Evolutionary conservation across 1,140 invertebrate genomes (phyloP).

Genomic region (Drosophila pandora): DNA sequence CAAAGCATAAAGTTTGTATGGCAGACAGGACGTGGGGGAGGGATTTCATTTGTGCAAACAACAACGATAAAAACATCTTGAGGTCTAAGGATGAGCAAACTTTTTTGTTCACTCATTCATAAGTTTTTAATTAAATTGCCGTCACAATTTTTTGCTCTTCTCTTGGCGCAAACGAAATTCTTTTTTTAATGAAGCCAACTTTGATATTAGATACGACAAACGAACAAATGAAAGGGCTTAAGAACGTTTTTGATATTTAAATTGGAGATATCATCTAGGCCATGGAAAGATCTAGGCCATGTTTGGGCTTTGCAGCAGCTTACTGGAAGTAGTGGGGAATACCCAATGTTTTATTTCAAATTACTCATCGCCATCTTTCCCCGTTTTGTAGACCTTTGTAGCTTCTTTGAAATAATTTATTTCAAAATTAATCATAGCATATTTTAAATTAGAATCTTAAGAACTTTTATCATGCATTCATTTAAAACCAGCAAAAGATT

Average conservation of each 20-base stretch:
- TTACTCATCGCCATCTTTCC: no score
- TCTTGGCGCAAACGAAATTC: constrained; percentile 42
- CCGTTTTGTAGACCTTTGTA: no score
- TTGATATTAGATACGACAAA: constrained; percentile 23
- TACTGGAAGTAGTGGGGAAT: neutral
- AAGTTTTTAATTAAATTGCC: constrained; percentile 82
- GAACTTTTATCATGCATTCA: no score
- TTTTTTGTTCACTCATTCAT: constrained; percentile 82
- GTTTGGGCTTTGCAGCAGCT: neutral
- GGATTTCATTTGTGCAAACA: constrained; percentile 73
- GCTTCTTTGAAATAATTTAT: no score
- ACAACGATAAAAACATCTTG: constrained; percentile 79
- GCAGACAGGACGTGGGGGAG: neutral
- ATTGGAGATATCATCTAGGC: neutral
- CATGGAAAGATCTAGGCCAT: neutral
- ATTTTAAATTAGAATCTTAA: no score
- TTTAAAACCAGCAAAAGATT: no score
- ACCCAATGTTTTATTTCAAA: no score
- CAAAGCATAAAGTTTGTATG: constrained; percentile 11
- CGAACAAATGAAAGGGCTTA: constrained; percentile 8
- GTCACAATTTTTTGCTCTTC: constrained; percentile 65
- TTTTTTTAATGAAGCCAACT: constrained; percentile 57
- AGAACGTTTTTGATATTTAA: constrained; percentile 22
- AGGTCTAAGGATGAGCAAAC: constrained; percentile 78
- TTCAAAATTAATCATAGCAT: no score